Evolutionary conservation across 2,797 vertebrate genomes (phyloP).

Genomic region (Pampus argenteus): DNA sequence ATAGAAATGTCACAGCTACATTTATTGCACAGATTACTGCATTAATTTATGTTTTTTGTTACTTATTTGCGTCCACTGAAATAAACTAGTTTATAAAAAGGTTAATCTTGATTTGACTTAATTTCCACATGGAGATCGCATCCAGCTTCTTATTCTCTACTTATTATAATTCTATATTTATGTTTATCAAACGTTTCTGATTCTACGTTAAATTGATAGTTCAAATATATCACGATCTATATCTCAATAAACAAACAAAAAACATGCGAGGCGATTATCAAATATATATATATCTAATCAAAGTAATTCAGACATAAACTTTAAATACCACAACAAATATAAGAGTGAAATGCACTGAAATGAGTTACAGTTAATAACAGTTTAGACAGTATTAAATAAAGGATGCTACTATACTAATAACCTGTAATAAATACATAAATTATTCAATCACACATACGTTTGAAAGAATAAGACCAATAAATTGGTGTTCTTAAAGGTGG

Average conservation of each 20-base stretch:
- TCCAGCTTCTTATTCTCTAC: background rate
- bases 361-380: background rate
- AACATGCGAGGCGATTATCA: background rate
- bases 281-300: no score
- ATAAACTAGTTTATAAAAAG: background rate
- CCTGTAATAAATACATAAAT: background rate
- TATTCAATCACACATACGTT: background rate
- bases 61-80: background rate
- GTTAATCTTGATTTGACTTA: background rate
- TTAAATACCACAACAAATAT: background rate
- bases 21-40: background rate
- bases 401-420: background rate
- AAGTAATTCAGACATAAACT: background rate
- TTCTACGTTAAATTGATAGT: background rate
- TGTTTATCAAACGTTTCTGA: background rate
- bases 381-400: background rate
- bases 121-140: no score
- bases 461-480: background rate
- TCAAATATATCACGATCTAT: background rate
- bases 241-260: background rate
- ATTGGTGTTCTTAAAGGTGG: background rate
- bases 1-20: no score
- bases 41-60: no score
- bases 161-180: no score
- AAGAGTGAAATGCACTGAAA: no score